A percentile compares a stretch with the other conserved stretches of the same genome.
phyloP scores from a whole-genome alignment of 2,888 invertebrate genomes.

The Taenaris catops region DNA sequence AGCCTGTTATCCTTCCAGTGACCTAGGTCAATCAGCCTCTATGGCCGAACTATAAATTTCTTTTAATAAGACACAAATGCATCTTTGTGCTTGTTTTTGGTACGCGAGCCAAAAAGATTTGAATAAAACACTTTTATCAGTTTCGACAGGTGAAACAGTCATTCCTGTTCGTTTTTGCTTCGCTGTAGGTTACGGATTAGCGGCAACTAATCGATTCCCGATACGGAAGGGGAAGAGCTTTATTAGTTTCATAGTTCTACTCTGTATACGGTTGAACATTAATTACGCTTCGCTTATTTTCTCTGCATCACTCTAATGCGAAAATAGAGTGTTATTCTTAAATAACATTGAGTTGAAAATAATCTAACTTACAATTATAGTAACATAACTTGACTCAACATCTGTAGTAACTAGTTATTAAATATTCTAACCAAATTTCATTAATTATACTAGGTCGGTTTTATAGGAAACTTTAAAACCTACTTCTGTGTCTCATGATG shows the following conservation, averaged over 20 bases:
- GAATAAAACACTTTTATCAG: slow-evolving; percentile 79
- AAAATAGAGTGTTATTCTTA: slow-evolving; percentile 1
- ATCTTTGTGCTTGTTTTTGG: slow-evolving; percentile 68
- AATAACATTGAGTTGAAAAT: not conserved
- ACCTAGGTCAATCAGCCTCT: slow-evolving; percentile 75
- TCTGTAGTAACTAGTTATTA: too few species aligned
- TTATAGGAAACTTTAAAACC: too few species aligned
- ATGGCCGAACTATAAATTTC: slow-evolving; percentile 76
- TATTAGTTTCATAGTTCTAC: slow-evolving; percentile 37
- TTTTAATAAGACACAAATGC: slow-evolving; percentile 79
- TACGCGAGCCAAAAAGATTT: slow-evolving; percentile 71
- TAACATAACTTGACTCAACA: too few species aligned
- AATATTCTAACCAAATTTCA: too few species aligned
- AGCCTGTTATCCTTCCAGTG: slow-evolving; percentile 64
- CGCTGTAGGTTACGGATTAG: slow-evolving; percentile 78
- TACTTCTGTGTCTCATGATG: too few species aligned
- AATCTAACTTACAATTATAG: not conserved
- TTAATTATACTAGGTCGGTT: too few species aligned
- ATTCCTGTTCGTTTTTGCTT: slow-evolving; percentile 61
- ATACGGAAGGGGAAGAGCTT: slow-evolving; percentile 56
- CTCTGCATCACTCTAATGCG: not conserved
- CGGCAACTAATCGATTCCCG: slow-evolving; percentile 65
- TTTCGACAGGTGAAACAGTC: slow-evolving; percentile 74
- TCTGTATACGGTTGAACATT: slow-evolving; percentile 11
- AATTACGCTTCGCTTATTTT: slow-evolving; percentile 11